These are phyloP conservation scores for Acholoe squamosa DNA, from an alignment of 2,888 invertebrate genomes.

Conservation along the genomic window DNA sequence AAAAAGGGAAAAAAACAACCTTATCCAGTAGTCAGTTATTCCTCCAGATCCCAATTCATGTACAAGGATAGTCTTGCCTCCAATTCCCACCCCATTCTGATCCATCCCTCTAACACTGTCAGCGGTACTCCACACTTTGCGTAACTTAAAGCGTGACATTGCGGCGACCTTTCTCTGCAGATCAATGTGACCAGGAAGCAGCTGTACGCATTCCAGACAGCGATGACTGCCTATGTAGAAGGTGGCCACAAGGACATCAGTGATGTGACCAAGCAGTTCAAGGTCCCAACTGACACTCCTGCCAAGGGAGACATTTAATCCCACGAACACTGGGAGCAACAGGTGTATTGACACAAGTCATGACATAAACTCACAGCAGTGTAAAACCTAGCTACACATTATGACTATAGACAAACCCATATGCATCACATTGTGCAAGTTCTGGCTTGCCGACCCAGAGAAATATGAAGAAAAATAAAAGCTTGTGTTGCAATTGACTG, in stretches of 20 bases:
- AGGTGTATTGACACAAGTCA: neutral
- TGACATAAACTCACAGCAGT: neutral
- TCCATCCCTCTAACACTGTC: too few species aligned
- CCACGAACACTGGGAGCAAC: neutral
- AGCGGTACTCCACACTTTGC: neutral
- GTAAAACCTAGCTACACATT: too few species aligned
- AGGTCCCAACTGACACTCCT: slow-evolving; percentile 1
- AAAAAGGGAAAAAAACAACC: too few species aligned
- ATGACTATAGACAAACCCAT: too few species aligned
- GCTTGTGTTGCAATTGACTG: too few species aligned
- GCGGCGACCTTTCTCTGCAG: slow-evolving; percentile 83
- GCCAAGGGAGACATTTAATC: neutral
- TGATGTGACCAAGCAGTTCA: slow-evolving; percentile 83
- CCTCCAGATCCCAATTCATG: too few species aligned
- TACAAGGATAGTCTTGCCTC: too few species aligned
- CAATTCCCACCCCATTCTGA: too few species aligned
- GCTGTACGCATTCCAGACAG: slow-evolving; percentile 94
- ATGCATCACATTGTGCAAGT: too few species aligned
- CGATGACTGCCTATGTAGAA: slow-evolving; percentile 96
- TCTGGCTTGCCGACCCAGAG: too few species aligned
- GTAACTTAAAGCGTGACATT: slow-evolving; percentile 24
- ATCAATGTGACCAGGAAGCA: slow-evolving; percentile 98
- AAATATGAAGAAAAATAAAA: too few species aligned
- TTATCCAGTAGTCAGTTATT: too few species aligned
- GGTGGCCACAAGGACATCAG: slow-evolving; percentile 95